Evolutionary conservation across 1,140 invertebrate species (phyloP).

Genomic region (Danaus plexippus): DNA sequence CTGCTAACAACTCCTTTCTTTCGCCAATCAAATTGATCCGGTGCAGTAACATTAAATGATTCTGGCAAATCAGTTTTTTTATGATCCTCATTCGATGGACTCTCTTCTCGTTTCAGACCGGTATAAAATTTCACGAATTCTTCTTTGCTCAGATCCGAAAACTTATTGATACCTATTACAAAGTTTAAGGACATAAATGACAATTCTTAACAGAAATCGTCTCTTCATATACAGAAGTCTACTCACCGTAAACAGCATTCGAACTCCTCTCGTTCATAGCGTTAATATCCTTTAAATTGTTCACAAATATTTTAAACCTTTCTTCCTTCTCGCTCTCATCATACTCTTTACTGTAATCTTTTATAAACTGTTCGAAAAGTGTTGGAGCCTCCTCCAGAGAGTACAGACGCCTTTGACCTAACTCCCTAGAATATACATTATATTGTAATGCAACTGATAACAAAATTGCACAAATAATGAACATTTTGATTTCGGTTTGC

Average conservation of each 20-base stretch:
- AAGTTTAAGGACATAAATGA: neutral
- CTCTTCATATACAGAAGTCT: too few species aligned
- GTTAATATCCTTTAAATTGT: conserved; percentile 15
- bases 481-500: too few species aligned
- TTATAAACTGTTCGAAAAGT: conserved; percentile 14
- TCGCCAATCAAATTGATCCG: conserved; percentile 10
- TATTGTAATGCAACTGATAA: too few species aligned
- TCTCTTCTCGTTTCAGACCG: neutral
- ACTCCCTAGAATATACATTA: too few species aligned
- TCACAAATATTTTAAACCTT: conserved; percentile 11
- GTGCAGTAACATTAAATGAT: conserved; percentile 1
- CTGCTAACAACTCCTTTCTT: neutral
- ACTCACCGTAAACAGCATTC: conserved; percentile 16
- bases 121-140: conserved; percentile 9
- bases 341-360: conserved; percentile 11
- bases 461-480: too few species aligned
- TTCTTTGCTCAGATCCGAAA: conserved; percentile 14
- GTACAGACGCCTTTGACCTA: too few species aligned
- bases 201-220: too few species aligned
- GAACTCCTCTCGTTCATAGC: conserved; percentile 9
- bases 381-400: neutral
- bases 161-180: conserved; percentile 15
- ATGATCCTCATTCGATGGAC: neutral
- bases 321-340: conserved; percentile 4
- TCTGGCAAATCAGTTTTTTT: neutral